phyloP scores from a whole-genome alignment of 2,113 vertebrate species.

The Gasterosteus aculeatus region DNA sequence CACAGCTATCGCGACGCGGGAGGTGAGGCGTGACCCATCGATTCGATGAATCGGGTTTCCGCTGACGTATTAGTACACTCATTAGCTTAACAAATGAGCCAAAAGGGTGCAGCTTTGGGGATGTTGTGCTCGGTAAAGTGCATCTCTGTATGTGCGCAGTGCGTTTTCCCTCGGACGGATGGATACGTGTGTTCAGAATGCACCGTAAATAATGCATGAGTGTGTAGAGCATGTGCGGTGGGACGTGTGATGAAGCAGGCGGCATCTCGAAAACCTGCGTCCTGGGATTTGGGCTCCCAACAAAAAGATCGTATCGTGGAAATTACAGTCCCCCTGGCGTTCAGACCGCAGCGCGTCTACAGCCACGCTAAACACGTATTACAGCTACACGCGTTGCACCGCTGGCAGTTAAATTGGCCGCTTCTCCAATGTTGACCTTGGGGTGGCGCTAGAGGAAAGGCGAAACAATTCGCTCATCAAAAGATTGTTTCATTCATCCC shows the following conservation, averaged over 20 bases:
- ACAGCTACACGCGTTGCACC: not conserved
- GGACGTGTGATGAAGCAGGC: conserved; percentile 32
- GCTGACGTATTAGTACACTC: conserved; percentile 50
- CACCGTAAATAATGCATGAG: conserved; percentile 43
- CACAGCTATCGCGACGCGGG: conserved; percentile 16
- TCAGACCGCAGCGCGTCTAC: not conserved
- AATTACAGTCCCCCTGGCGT: conserved; percentile 12
- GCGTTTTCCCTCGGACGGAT: conserved; percentile 24
- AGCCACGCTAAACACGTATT: not conserved
- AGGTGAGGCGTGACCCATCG: conserved; percentile 50
- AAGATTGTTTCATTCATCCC: not conserved
- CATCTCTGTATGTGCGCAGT: conserved; percentile 34
- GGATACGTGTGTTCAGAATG: conserved; percentile 16
- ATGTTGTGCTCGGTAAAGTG: conserved; percentile 22
- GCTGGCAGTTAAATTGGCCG: not conserved
- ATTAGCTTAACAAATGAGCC: conserved; percentile 52
- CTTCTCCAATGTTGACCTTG: not conserved
- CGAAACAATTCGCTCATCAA: not conserved
- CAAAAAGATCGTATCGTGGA: conserved; percentile 5
- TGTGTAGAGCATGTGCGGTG: conserved; percentile 1
- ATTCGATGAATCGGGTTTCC: conserved; percentile 51
- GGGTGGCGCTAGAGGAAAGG: not conserved
- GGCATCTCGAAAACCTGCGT: conserved; percentile 25
- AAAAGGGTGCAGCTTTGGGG: conserved; percentile 13
- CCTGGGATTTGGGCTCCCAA: conserved; percentile 12